Percentiles rank a stretch among this genome's conserved stretches.
Conservation (phyloP, 2,888 invertebrate species). For the Isotomurus palustris region DNA sequence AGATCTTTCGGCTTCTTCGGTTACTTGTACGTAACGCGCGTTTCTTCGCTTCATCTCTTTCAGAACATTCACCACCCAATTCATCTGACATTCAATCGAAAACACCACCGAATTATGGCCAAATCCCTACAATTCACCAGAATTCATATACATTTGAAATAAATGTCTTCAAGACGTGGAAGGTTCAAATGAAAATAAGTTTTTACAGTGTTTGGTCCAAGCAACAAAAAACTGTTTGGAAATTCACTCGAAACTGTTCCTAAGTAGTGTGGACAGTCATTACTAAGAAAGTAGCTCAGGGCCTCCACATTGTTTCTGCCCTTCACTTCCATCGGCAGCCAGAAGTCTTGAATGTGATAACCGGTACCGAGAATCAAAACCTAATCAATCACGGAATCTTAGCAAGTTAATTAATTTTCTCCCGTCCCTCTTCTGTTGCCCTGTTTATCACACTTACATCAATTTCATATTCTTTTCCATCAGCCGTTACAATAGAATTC, state of each 20-base stretch:
- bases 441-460: constrained; percentile 33
- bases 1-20: constrained; percentile 7
- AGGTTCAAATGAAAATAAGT: neutral
- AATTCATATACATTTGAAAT: too few species aligned
- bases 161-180: too few species aligned
- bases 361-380: constrained; percentile 39
- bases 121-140: too few species aligned
- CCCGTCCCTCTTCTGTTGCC: too few species aligned
- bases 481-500: constrained; percentile 21
- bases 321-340: constrained; percentile 30
- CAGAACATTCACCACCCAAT: constrained; percentile 20
- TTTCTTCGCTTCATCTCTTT: constrained; percentile 16
- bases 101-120: constrained; percentile 26
- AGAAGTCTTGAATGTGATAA: constrained; percentile 37
- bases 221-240: constrained; percentile 35
- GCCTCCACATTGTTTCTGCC: constrained; percentile 24
- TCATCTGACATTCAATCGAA: constrained; percentile 31
- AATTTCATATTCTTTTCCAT: constrained; percentile 20
- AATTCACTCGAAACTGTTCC: constrained; percentile 21
- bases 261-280: constrained; percentile 25
- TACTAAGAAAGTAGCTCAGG: constrained; percentile 20
- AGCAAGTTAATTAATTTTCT: too few species aligned
- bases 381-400: too few species aligned
- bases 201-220: constrained; percentile 32
- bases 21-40: constrained; percentile 10